Conservation (phyloP, 2,888 invertebrate species). For the Scaptomyza cyrtandrae region DNA sequence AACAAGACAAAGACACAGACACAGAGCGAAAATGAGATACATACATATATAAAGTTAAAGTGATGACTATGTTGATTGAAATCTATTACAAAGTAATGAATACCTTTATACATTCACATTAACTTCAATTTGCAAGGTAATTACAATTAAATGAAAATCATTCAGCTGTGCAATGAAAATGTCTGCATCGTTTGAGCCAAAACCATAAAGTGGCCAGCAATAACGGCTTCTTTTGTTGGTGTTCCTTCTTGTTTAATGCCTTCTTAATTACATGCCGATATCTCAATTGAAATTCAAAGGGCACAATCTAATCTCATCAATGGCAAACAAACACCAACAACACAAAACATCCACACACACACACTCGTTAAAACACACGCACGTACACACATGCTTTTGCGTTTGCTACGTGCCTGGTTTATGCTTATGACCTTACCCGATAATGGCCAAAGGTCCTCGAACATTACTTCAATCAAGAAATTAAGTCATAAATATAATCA, state of each 20-base stretch:
- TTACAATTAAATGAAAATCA: constrained; percentile 74
- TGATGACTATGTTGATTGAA: constrained; percentile 7
- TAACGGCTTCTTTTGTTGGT: too few relatives aligned
- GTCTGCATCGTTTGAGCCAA: constrained; percentile 46
- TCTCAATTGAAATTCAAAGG: constrained; percentile 45
- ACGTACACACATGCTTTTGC: background rate
- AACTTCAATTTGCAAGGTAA: constrained; percentile 58
- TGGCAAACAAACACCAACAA: background rate
- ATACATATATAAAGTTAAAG: background rate
- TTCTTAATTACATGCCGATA: constrained; percentile 43
- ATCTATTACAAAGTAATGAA: constrained; percentile 5
- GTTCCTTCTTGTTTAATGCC: constrained; percentile 16
- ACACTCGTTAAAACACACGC: background rate
- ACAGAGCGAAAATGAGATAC: background rate
- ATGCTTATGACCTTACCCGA: background rate
- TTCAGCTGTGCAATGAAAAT: constrained; percentile 74
- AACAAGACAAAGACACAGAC: too few relatives aligned
- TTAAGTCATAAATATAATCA: background rate
- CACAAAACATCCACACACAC: background rate
- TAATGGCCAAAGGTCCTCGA: background rate
- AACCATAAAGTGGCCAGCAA: constrained; percentile 49
- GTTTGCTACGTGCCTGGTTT: constrained; percentile 2
- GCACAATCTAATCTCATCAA: constrained; percentile 12
- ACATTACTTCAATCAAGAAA: background rate
- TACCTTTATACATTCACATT: background rate